Evolutionary conservation across 2,113 vertebrate genomes (phyloP), one percentile per base, ranked within the genome.

Genomic region (Chlamydotis undulata): DNA sequence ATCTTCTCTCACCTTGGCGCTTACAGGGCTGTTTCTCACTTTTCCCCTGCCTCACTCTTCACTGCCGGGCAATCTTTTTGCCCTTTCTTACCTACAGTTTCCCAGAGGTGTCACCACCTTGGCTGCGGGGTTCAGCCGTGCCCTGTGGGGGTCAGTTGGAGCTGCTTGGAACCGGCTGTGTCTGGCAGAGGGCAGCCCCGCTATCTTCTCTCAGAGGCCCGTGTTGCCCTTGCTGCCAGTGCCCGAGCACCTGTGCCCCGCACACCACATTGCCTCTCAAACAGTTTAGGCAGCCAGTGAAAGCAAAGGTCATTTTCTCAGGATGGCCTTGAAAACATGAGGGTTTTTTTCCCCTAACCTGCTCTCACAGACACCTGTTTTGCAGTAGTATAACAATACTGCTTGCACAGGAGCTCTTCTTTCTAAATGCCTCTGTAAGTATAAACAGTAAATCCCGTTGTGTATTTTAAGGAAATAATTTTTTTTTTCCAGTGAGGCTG

Each of bases 231-330:
- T 14, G 1, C 29, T 67, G 56, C 2, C 4, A 7, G 9, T 0
- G 0, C 28, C 29, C 2, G 55, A 6, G 39, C 26, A 19, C 12
- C 0, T 0, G 9, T 10, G 1, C 8, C 16, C 14, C 10, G 2
- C 9, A 39, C 24, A 23, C 12, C 60, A 12, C 10, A 7, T 10
- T 35, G 19, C 13, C 12, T 76, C 31, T 57, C 50, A 53, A 41
- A 55, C 28, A 70, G 16, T 45, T 57, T 19, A 49, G 60, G 37
- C 35, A 90, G 35, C 8, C 26, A 41, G 4, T 3, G 5, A 70
- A 53, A 81, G 35, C 12, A 50, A 78, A 84, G 31, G 14, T 12
- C 0, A 0, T 78, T 82, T 90, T 82, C 37, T 87, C 19, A 50
- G 52, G 22, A 6, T 78, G 37, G 9, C 55, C 67, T 78, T 49